These are phyloP conservation scores for Terebella lapidaria DNA, from an alignment of 2,888 invertebrate species.

Conservation along the genomic window DNA sequence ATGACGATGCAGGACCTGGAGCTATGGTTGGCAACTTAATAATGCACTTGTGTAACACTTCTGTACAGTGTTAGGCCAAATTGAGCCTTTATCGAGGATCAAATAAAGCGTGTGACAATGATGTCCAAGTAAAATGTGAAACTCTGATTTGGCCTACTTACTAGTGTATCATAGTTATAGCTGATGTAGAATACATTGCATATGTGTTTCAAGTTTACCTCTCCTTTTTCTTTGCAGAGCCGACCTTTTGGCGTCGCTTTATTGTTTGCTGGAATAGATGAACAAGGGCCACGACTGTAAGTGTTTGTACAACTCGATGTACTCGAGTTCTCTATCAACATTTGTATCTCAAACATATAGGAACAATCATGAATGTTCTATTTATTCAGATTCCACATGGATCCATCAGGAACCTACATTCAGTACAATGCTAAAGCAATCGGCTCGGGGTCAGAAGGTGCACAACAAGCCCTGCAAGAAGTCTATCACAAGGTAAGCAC, in stretches of 20 bases:
- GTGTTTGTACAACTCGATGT: conserved; percentile 23
- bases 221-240: conserved; percentile 59
- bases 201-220: no score
- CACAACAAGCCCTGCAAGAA: conserved; percentile 86
- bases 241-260: conserved; percentile 98
- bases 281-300: conserved; percentile 85
- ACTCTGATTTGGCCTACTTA: no score
- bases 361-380: not conserved
- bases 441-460: conserved; percentile 98
- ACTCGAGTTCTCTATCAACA: not conserved
- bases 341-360: not conserved
- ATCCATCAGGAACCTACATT: conserved; percentile 97
- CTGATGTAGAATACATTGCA: no score
- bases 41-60: not conserved
- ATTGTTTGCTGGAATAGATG: conserved; percentile 87
- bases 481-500: conserved; percentile 60
- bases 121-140: no score
- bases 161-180: not conserved
- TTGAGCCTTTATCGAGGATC: no score
- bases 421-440: conserved; percentile 98
- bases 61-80: not conserved
- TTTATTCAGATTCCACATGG: conserved; percentile 74
- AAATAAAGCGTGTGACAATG: no score
- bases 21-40: conserved; percentile 62
- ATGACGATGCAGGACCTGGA: conserved; percentile 81